A percentile compares a stretch with the other conserved stretches of the same genome.
Evolutionary conservation across 2,113 vertebrate species (phyloP).

Genomic region (Plotosus lineatus): DNA sequence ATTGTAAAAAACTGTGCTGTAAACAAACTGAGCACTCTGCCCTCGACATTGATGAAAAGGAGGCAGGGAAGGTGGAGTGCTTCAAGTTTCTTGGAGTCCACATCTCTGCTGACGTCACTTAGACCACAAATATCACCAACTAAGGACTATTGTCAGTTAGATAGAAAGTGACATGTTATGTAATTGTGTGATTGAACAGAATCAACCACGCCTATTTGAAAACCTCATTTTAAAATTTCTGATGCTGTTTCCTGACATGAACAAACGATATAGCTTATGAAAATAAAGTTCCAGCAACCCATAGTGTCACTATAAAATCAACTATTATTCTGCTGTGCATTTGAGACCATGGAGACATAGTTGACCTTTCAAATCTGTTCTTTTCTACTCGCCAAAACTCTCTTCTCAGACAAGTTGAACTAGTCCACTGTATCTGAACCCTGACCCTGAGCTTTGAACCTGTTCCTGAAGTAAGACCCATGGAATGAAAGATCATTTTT

Average conservation of each 20-base stretch:
- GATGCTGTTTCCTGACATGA: background rate
- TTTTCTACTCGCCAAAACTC: background rate
- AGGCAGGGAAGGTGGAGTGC: no score
- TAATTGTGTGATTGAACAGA: background rate
- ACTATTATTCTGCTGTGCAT: background rate
- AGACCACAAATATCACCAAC: no score
- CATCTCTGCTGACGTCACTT: no score
- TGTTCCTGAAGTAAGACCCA: background rate
- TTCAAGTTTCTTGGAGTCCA: no score
- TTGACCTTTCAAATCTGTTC: slow-evolving; percentile 9
- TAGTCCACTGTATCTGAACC: slow-evolving; percentile 1
- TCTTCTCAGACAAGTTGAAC: background rate
- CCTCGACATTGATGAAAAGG: no score
- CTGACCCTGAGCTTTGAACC: slow-evolving; percentile 19
- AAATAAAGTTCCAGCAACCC: background rate
- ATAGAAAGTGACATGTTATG: background rate
- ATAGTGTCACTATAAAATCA: slow-evolving; percentile 6
- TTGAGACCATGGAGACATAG: background rate
- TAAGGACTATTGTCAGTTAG: background rate
- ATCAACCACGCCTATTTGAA: background rate
- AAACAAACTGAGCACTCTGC: no score
- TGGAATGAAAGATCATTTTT: slow-evolving; percentile 9
- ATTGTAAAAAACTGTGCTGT: no score
- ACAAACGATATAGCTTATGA: background rate
- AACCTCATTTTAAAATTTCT: background rate